These are phyloP conservation scores for Pygoscelis antarcticus DNA, from an alignment of 2,113 vertebrate species.

Conservation along the genomic window DNA sequence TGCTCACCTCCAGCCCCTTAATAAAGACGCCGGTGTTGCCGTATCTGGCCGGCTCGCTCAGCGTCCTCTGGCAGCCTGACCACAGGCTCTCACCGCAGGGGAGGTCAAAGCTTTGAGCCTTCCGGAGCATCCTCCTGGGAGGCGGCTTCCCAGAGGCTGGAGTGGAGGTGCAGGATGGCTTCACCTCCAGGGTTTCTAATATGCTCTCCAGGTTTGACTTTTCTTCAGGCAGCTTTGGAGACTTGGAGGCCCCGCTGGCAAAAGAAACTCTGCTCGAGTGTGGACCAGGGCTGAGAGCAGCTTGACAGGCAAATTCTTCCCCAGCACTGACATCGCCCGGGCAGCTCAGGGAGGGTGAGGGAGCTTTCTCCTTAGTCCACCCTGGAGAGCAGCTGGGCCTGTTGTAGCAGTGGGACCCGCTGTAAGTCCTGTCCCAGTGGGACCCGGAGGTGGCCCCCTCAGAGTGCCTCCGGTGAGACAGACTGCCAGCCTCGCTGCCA, in stretches of 20 bases:
- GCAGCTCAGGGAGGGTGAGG: not conserved
- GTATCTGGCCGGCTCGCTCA: constrained; percentile 69
- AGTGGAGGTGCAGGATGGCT: constrained; percentile 30
- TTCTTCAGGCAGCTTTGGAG: constrained; percentile 54
- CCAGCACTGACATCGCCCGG: not conserved
- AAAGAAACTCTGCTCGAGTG: not conserved
- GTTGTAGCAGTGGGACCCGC: constrained; percentile 23
- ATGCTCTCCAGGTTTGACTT: constrained; percentile 29
- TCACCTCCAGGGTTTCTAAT: constrained; percentile 22
- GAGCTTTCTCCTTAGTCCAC: constrained; percentile 57
- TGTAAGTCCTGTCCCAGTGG: constrained; percentile 58
- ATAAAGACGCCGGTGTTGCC: constrained; percentile 81
- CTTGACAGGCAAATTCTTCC: not conserved
- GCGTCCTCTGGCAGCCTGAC: constrained; percentile 72
- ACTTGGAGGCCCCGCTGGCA: not conserved
- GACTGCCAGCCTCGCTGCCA: not conserved
- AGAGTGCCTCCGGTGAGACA: constrained; percentile 24
- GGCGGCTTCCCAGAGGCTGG: not conserved
- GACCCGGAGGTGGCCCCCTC: constrained; percentile 7
- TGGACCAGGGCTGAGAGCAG: not conserved
- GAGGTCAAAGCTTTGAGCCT: constrained; percentile 82
- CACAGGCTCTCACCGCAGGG: constrained; percentile 67
- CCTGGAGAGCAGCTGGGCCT: not conserved
- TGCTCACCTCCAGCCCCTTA: constrained; percentile 82
- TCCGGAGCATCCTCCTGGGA: constrained; percentile 71